Percentiles rank a stretch among this genome's conserved stretches.
phyloP scores from a whole-genome alignment of 2,113 vertebrate genomes.

The Ascaphus truei region DNA sequence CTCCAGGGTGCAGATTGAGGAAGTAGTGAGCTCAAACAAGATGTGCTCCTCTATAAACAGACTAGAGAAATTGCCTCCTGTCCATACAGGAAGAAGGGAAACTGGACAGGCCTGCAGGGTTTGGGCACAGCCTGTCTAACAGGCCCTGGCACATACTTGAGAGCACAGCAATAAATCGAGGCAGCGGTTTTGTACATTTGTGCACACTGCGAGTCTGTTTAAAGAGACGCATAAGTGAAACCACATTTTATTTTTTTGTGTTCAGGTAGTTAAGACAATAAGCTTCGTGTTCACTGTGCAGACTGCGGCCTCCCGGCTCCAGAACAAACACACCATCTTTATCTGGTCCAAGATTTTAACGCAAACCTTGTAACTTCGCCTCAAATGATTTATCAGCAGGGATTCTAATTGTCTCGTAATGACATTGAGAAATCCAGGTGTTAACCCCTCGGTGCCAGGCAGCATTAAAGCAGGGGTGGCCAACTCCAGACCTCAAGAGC shows the following conservation, averaged over 20 bases:
- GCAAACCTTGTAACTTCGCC: no score
- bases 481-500: no score
- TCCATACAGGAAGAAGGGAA: background rate
- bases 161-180: background rate
- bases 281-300: background rate
- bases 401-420: background rate
- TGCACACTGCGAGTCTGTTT: background rate
- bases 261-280: background rate
- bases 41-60: background rate
- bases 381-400: background rate
- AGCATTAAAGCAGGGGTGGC: no score
- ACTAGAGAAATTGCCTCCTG: background rate
- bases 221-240: background rate
- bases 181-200: background rate
- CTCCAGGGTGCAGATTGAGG: no score
- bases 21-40: no score
- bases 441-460: no score
- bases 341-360: background rate
- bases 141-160: background rate
- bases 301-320: background rate
- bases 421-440: no score
- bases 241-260: background rate
- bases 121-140: background rate
- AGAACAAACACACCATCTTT: background rate
- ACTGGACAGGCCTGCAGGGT: background rate